These are phyloP conservation scores for Drosophila orosa DNA, from an alignment of 1,140 invertebrate genomes.

Conservation along the genomic window DNA sequence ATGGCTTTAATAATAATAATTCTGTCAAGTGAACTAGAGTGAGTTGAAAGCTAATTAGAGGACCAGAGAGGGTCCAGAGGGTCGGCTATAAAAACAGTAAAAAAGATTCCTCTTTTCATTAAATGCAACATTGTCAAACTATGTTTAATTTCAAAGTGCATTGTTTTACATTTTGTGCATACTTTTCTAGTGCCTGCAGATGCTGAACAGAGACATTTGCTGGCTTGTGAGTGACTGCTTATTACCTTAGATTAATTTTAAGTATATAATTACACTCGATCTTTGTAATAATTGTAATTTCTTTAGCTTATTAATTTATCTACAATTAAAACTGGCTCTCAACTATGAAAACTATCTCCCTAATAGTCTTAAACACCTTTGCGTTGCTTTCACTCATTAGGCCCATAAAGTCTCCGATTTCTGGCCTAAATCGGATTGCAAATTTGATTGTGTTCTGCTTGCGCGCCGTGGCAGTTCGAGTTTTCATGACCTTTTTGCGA, in stretches of 20 bases:
- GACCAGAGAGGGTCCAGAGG: not conserved
- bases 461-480: not conserved
- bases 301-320: not conserved
- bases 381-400: conserved; percentile 4
- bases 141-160: not conserved
- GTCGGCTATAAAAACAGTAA: not conserved
- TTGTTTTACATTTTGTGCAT: not conserved
- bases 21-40: conserved; percentile 27
- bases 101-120: not conserved
- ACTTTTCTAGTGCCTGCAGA: not conserved
- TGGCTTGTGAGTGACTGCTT: no score
- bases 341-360: no score
- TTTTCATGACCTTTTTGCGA: conserved; percentile 34
- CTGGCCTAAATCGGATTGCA: conserved; percentile 9
- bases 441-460: conserved; percentile 33
- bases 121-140: not conserved
- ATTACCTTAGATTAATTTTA: not conserved
- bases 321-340: not conserved
- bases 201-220: no score
- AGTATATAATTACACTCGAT: not conserved
- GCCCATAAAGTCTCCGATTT: conserved; percentile 6
- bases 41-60: conserved; percentile 48
- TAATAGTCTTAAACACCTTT: not conserved
- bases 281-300: not conserved
- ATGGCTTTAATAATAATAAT: conserved; percentile 78